Evolutionary conservation across 1,140 invertebrate genomes (phyloP), one percentile per base, ranked within the genome.

Genomic region (Ruditapes philippinarum): DNA sequence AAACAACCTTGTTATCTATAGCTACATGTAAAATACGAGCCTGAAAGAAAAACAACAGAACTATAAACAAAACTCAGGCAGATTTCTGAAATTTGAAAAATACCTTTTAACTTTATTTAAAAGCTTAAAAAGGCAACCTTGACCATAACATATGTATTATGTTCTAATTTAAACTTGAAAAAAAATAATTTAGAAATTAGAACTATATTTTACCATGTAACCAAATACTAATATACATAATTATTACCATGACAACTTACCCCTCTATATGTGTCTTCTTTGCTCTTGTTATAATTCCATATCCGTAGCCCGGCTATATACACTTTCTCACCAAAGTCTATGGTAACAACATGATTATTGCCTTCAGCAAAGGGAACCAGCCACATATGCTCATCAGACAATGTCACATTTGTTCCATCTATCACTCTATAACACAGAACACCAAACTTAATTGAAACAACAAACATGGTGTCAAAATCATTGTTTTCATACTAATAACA

Each of bases 221-320:
- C n/a, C n/a, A n/a, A n/a, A n/a, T n/a, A n/a, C n/a, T n/a, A n/a
- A n/a, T n/a, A n/a, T n/a, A n/a, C n/a, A n/a, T n/a, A n/a, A n/a
- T n/a, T n/a, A n/a, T n/a, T n/a, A n/a, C n/a, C n/a, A n/a, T n/a
- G n/a, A n/a, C n/a, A n/a, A n/a, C n/a, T n/a, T 92, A 97, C 97
- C 65, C 98, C 98, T 91, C 97, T 97, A 94, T 97, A 98, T 40
- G 97, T 97, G 74, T 97, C 95, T 92, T 98, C 97, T 91, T 97
- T 95, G 89, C 96, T 97, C 84, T 96, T 97, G 95, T 98, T 98
- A 94, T 98, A 98, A 95, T 98, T 98, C 98, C 98, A 98, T 49
- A 98, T 93, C 73, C 97, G 96, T 0, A 98, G 94, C 78, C 96
- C 96, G 25, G 95, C 89, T 42, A 95, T 94, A 78, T 93, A 92